Percentiles rank a stretch among this genome's conserved stretches.
Evolutionary conservation across 2,797 vertebrate genomes (phyloP).

Genomic region (Octomys mimax): DNA sequence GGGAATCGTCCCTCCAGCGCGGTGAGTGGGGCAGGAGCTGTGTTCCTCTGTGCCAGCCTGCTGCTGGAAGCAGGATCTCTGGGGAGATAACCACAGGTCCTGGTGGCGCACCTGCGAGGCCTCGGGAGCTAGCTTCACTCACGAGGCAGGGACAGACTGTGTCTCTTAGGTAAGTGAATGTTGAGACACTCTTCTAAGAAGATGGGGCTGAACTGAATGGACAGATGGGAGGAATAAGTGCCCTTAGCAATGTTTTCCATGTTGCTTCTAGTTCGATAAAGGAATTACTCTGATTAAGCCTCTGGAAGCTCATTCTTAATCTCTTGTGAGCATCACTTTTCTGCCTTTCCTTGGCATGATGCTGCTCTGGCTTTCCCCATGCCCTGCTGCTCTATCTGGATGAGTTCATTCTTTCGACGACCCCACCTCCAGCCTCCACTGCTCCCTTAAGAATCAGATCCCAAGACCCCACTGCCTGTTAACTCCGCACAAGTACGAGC

Average conservation of each 20-base stretch:
- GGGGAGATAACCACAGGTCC: neutral
- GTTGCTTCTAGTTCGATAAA: neutral
- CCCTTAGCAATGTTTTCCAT: neutral
- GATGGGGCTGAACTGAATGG: neutral
- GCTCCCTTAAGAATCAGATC: neutral
- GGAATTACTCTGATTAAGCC: neutral
- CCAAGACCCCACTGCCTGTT: neutral
- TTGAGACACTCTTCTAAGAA: neutral
- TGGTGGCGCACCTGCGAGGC: neutral
- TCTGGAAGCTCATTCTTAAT: neutral
- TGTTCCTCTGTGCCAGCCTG: neutral
- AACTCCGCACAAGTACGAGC: neutral
- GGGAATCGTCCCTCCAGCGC: constrained; percentile 62
- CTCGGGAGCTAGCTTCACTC: neutral
- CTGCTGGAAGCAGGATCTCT: neutral
- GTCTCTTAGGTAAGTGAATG: neutral
- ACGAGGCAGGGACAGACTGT: neutral
- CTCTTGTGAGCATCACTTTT: neutral
- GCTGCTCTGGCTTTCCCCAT: neutral
- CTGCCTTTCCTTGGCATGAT: neutral
- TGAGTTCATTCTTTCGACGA: neutral
- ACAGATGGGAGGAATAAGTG: neutral
- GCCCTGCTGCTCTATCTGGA: neutral
- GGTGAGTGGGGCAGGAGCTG: constrained; percentile 69
- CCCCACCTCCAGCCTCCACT: neutral